Evolutionary conservation across 2,888 invertebrate genomes (phyloP).

Genomic region (Drosophila affinis): DNA sequence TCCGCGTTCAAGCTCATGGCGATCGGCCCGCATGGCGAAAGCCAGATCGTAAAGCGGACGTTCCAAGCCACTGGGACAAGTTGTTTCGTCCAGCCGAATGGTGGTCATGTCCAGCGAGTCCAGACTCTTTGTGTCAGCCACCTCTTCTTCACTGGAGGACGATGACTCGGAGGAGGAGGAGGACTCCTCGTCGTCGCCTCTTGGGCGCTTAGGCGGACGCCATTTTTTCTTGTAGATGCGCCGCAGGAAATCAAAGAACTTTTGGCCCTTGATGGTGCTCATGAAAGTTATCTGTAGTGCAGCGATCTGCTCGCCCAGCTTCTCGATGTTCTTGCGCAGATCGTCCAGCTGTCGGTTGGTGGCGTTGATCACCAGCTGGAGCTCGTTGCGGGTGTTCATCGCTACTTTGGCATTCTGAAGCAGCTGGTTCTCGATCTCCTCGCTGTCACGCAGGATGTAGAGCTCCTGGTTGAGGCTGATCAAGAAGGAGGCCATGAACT

Average conservation of each 20-base stretch:
- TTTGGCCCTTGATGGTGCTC: slow-evolving; percentile 87
- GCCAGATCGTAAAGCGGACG: slow-evolving; percentile 87
- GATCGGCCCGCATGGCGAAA: slow-evolving; percentile 86
- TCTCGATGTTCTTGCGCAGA: slow-evolving; percentile 70
- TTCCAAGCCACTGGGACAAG: slow-evolving; percentile 90
- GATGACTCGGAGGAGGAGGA: slow-evolving; percentile 86
- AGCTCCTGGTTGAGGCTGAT: slow-evolving; percentile 90
- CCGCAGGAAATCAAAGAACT: slow-evolving; percentile 90
- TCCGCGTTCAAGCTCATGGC: slow-evolving; percentile 86
- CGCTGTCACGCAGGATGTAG: slow-evolving; percentile 89
- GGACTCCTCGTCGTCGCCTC: slow-evolving; percentile 84
- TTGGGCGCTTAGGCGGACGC: slow-evolving; percentile 87
- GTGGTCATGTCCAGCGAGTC: slow-evolving; percentile 88
- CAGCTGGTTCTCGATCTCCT: slow-evolving; percentile 88
- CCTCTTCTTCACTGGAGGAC: slow-evolving; percentile 84
- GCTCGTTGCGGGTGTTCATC: slow-evolving; percentile 85
- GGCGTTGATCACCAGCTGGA: slow-evolving; percentile 72
- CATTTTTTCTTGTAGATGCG: slow-evolving; percentile 94
- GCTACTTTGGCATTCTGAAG: slow-evolving; percentile 86
- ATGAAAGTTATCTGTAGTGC: slow-evolving; percentile 86
- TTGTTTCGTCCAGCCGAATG: slow-evolving; percentile 88
- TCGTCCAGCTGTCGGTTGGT: slow-evolving; percentile 78
- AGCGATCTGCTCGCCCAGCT: slow-evolving; percentile 84
- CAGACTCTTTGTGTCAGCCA: slow-evolving; percentile 86
- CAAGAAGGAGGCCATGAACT: slow-evolving; percentile 87